These are phyloP conservation scores for Aromia moschata DNA, from an alignment of 2,888 invertebrate species.

Conservation along the genomic window DNA sequence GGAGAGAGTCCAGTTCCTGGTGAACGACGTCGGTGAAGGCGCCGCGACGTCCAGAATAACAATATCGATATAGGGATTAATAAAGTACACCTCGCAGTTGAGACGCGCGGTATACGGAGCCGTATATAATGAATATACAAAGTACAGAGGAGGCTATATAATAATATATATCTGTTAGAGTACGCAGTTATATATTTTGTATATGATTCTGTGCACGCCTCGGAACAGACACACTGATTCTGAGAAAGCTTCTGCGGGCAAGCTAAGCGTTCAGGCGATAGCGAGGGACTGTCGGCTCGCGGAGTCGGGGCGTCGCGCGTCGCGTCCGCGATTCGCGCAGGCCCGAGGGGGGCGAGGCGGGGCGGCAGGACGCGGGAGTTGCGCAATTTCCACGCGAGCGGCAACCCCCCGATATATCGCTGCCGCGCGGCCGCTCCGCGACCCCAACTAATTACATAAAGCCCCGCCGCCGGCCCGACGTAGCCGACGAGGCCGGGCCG, in stretches of 20 bases:
- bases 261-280: slow-evolving; percentile 65
- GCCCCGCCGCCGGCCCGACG: slow-evolving; percentile 43
- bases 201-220: slow-evolving; percentile 57
- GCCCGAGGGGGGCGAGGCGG: slow-evolving; percentile 41
- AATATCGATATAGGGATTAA: too few species aligned
- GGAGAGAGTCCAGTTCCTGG: slow-evolving; percentile 22
- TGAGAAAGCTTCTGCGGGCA: slow-evolving; percentile 63
- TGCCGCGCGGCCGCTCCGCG: slow-evolving; percentile 37
- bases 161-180: too few species aligned
- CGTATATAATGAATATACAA: slow-evolving; percentile 28
- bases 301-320: slow-evolving; percentile 57
- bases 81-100: slow-evolving; percentile 30
- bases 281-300: slow-evolving; percentile 63
- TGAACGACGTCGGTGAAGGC: slow-evolving; percentile 10
- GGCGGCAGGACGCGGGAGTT: slow-evolving; percentile 50
- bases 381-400: slow-evolving; percentile 59
- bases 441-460: slow-evolving; percentile 51
- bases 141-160: slow-evolving; percentile 30
- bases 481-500: slow-evolving; percentile 36
- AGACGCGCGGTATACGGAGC: slow-evolving; percentile 29
- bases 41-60: slow-evolving; percentile 23
- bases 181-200: too few species aligned
- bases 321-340: slow-evolving; percentile 45
- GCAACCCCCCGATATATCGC: slow-evolving; percentile 45
- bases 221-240: slow-evolving; percentile 62